Base-by-base conservation (phyloP, 2,888 invertebrate genomes). In the Caenorhabditis sinica region DNA sequence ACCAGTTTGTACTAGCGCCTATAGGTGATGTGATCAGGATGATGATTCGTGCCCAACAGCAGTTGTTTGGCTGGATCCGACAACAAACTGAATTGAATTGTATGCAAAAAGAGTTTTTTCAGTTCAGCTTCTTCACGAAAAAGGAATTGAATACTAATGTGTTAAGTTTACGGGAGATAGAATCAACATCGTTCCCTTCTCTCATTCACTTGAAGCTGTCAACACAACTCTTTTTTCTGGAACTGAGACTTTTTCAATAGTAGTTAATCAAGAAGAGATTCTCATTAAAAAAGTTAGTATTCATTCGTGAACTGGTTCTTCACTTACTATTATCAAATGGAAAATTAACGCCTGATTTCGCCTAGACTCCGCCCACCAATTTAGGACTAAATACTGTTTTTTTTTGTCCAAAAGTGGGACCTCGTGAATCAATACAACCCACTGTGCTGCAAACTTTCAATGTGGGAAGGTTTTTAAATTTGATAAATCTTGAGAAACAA, bases 21-120 rank as follows among this genome's bases (percentile, higher is more conserved):
- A 49, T 49, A 69, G 69, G 69, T 69, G 69, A 69, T 69, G 69
- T 69, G 69, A 69, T 69, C 69, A 69, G 69, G 69, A 69, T 69
- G 53, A 53, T 68, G 66, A 66, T 66, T 66, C 66, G 66, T 66
- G 68, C 68, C 51, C 49, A n/a, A 20, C 23, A 15, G 28, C 17
- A 28, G 20, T 23, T 28, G 56, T 56, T 56, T 28, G 25, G 56
- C 28, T 69, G 56, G 43, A 69, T 69, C 69, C 20, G 51, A 69
- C 69, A 56, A 56, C 53, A 69, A 69, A 69, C 69, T 69, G 56
- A 69, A 69, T 69, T 69, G 56, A 56, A 68, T 68, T 68, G 68
- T 68, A 30, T 58, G 25, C 56, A 56, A 49, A 33, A 40, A 25
- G 69, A 15, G 56, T 56, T 69, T 56, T 56, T 69, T 45, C 23